Conservation (phyloP, 92 coral and sea anemone species). For the Actinostola sp. region DNA sequence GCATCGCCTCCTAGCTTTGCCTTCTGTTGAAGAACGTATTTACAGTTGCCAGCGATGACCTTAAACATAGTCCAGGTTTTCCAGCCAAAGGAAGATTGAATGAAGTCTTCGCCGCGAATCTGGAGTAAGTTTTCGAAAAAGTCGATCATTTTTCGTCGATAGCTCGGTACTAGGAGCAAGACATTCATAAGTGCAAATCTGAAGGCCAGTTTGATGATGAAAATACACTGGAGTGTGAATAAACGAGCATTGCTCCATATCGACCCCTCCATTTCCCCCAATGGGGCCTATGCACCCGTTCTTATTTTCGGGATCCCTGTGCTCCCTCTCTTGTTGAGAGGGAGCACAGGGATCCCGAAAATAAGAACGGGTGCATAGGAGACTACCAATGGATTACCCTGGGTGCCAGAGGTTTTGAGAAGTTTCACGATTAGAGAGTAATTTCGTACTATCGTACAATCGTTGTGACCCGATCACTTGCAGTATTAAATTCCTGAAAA, state of each 20-base stretch:
- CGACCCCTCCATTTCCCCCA: too few relatives aligned
- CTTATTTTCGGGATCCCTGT: too few relatives aligned
- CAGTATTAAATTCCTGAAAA: too few relatives aligned
- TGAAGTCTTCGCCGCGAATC: conserved; percentile 59
- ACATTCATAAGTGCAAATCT: background rate
- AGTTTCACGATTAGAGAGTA: too few relatives aligned
- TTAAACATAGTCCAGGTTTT: conserved; percentile 48
- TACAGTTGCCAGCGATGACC: background rate
- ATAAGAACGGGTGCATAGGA: too few relatives aligned
- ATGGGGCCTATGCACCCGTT: too few relatives aligned
- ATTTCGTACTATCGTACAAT: too few relatives aligned
- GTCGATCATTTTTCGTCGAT: conserved; percentile 26
- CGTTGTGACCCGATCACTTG: too few relatives aligned
- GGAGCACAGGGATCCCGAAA: too few relatives aligned
- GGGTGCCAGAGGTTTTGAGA: too few relatives aligned
- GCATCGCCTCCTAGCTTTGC: conserved; percentile 49
- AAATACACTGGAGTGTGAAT: background rate
- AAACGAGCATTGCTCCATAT: conserved; percentile 1
- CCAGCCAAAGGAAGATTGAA: conserved; percentile 47
- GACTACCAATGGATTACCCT: too few relatives aligned
- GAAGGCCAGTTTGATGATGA: background rate
- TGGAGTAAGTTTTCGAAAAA: conserved; percentile 27
- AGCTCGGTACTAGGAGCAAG: conserved; percentile 13
- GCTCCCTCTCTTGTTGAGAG: too few relatives aligned
- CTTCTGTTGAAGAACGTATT: conserved; percentile 23